phyloP scores from a whole-genome alignment of 2,888 invertebrate species.

The Tipula lateralis region DNA sequence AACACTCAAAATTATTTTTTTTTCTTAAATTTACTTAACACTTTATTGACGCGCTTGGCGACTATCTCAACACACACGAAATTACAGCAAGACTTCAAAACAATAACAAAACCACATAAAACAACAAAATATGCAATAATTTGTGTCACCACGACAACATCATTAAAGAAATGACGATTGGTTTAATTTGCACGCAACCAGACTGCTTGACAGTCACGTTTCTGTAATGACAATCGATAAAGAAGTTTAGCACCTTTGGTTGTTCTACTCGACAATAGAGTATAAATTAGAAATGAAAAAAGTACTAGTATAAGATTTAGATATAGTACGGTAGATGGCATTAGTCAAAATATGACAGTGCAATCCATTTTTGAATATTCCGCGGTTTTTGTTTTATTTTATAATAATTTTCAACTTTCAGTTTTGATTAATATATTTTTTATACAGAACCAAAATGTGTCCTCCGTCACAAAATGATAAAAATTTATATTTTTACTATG shows the following conservation, averaged over 20 bases:
- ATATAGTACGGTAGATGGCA: neutral
- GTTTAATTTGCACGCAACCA: neutral
- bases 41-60: neutral
- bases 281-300: neutral
- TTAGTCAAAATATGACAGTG: neutral
- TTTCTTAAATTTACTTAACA: neutral
- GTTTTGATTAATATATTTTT: neutral
- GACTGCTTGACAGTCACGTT: neutral
- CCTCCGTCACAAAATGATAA: neutral
- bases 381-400: neutral
- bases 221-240: neutral
- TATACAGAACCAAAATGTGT: neutral
- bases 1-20: neutral
- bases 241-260: neutral
- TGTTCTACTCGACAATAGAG: neutral
- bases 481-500: neutral
- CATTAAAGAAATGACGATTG: neutral
- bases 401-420: neutral
- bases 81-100: neutral
- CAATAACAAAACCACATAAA: neutral
- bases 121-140: neutral
- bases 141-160: slow-evolving; percentile 24
- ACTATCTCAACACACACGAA: neutral
- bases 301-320: neutral
- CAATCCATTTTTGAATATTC: neutral